Base-by-base conservation (phyloP, 1,140 invertebrate genomes). In the Zaprionus tsacasi region DNA sequence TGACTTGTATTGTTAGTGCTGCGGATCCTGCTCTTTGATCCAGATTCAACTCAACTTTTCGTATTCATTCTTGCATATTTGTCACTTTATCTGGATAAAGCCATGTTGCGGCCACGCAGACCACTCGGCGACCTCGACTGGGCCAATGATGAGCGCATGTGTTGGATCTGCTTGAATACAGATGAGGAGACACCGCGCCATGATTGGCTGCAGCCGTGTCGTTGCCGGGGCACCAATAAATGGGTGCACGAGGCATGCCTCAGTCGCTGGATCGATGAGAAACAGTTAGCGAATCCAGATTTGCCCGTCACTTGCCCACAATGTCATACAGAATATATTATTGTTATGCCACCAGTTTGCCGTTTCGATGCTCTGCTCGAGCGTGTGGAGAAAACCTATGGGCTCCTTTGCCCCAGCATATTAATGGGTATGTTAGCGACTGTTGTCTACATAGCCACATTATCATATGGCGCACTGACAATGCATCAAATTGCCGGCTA, bases 241-340 rank as follows among this genome's bases (percentile, higher is more conserved):
- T 89, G 85, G 85, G 85, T 89, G 54, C 85, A 89, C 50, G 85
- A 81, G 50, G 17, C 52, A 30, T 89, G 85, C 48, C 78, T 89
- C 1, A 64, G 67, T 50, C 86, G 86, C 11, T 89, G 86, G 86
- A 72, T 89, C 7, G 79, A 77, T 48, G 85, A 89, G 52, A 85
- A 79, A 48, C 75, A 89, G 45, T 30, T 50, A 36, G 17, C 52
- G 1, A 56, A 70, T 2, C 81, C 81, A 13, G 78, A 75, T 15
- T 2, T 40, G 6, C 54, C 71, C 0, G 69, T 89, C 6, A 57
- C 52, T 0, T 89, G 85, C 48, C 78, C 75, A 1, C 85, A 81
- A 12, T 89, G 85, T 55, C 78, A 76, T 15, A 89, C 78, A 0
- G 70, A 81, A 25, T 89, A 89, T 45, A 85, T 89, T 1, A 72